Conservation (phyloP, 1,140 invertebrate species). For the Whitmania pigra region DNA sequence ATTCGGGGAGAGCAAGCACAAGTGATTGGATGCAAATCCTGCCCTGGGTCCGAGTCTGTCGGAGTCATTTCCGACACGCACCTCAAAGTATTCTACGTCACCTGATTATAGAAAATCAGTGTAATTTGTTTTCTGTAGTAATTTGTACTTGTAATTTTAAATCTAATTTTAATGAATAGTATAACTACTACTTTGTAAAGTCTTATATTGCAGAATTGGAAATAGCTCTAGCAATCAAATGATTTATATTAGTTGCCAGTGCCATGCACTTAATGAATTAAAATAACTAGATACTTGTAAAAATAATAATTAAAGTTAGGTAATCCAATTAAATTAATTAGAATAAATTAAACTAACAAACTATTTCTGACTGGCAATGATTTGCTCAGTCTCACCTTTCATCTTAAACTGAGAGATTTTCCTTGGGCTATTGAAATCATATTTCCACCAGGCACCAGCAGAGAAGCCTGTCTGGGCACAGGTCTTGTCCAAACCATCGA, state of each 20-base stretch:
- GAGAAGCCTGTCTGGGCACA: conserved; percentile 7
- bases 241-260: no score
- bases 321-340: no score
- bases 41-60: neutral
- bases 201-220: no score
- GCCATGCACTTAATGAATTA: no score
- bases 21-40: neutral
- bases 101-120: neutral
- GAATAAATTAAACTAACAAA: no score
- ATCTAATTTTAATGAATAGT: no score
- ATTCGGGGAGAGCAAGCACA: neutral
- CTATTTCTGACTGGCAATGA: no score
- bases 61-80: neutral
- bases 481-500: neutral
- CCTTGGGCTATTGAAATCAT: neutral
- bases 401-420: neutral
- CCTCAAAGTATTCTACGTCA: neutral
- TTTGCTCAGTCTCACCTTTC: neutral
- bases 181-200: no score
- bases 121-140: neutral
- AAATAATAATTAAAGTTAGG: no score
- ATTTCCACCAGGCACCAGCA: neutral
- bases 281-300: no score
- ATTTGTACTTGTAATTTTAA: no score
- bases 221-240: no score